Percentiles rank a stretch among this genome's conserved stretches.
phyloP scores from a whole-genome alignment of 2,113 vertebrate genomes.

The Caloenas nicobarica region DNA sequence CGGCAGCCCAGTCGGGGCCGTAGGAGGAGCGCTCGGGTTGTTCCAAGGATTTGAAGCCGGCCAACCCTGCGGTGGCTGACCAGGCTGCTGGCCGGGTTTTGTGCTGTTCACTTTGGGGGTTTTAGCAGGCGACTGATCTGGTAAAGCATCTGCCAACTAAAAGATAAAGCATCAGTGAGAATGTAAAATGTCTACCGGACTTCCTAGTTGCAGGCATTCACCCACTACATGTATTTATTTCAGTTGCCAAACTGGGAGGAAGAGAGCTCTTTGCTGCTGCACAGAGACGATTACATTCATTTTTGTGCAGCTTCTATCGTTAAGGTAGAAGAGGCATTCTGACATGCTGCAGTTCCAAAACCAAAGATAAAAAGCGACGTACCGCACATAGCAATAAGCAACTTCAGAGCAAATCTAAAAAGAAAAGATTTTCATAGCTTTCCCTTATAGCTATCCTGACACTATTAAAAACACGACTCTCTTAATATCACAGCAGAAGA shows the following conservation, averaged over 20 bases:
- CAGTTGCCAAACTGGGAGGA: background rate
- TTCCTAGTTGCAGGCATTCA: background rate
- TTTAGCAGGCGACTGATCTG: slow-evolving; percentile 79
- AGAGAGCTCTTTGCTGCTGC: background rate
- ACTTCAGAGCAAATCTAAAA: background rate
- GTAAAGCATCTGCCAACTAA: slow-evolving; percentile 82
- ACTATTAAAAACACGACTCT: background rate
- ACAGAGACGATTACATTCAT: background rate
- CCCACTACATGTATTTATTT: background rate
- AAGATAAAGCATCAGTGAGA: slow-evolving; percentile 47
- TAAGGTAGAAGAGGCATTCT: background rate
- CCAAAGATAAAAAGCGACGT: background rate
- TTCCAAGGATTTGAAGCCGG: slow-evolving; percentile 76
- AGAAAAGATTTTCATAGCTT: background rate
- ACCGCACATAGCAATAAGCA: background rate
- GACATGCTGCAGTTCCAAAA: background rate
- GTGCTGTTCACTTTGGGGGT: slow-evolving; percentile 75
- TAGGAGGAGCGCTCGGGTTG: slow-evolving; percentile 74
- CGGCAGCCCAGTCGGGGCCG: slow-evolving; percentile 73
- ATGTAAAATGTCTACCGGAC: rapidly evolving
- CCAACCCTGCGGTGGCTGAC: slow-evolving; percentile 74
- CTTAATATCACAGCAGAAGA: background rate
- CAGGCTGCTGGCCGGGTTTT: slow-evolving; percentile 71
- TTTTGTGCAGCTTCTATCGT: background rate
- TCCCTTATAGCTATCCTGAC: background rate